Conservation (phyloP, 2,113 vertebrate genomes). For the Cynoglossus semilaevis region DNA sequence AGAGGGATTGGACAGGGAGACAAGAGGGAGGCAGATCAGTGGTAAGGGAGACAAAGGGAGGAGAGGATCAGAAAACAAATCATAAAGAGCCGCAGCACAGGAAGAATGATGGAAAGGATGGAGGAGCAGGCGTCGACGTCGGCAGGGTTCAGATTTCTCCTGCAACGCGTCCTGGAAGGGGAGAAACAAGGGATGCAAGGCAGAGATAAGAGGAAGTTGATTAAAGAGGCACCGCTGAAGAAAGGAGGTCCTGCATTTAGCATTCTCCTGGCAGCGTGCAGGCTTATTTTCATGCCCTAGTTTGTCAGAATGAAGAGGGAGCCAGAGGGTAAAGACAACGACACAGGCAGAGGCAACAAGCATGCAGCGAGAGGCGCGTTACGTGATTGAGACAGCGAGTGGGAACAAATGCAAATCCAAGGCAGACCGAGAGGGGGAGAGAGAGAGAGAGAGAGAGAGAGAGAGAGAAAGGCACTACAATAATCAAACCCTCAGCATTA, state of each 20-base stretch:
- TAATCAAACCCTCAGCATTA: slow-evolving; percentile 50
- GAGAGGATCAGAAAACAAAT: slow-evolving; percentile 26
- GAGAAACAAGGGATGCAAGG: slow-evolving; percentile 67
- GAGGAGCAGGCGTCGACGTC: slow-evolving; percentile 42
- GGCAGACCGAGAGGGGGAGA: slow-evolving; percentile 20
- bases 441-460: slow-evolving; percentile 28
- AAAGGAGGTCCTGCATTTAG: slow-evolving; percentile 66
- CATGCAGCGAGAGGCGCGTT: slow-evolving; percentile 45
- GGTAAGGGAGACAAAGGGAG: slow-evolving; percentile 10
- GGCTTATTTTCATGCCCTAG: slow-evolving; percentile 72
- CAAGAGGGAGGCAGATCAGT: not conserved
- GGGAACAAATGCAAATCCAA: slow-evolving; percentile 46
- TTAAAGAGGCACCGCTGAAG: slow-evolving; percentile 65
- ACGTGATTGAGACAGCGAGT: slow-evolving; percentile 38
- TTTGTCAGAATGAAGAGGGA: slow-evolving; percentile 66
- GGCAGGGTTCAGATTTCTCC: slow-evolving; percentile 55
- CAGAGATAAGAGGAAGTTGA: slow-evolving; percentile 71
- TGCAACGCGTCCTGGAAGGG: slow-evolving; percentile 52
- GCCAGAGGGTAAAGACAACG: slow-evolving; percentile 60
- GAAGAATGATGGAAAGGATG: slow-evolving; percentile 30
- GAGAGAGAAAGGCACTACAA: slow-evolving; percentile 39
- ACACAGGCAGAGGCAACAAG: slow-evolving; percentile 47
- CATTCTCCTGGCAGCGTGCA: slow-evolving; percentile 63
- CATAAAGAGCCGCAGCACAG: slow-evolving; percentile 22
- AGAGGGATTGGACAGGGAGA: slow-evolving; percentile 5